Conservation (phyloP, 1,140 invertebrate genomes). For the Habropoda laboriosa region DNA sequence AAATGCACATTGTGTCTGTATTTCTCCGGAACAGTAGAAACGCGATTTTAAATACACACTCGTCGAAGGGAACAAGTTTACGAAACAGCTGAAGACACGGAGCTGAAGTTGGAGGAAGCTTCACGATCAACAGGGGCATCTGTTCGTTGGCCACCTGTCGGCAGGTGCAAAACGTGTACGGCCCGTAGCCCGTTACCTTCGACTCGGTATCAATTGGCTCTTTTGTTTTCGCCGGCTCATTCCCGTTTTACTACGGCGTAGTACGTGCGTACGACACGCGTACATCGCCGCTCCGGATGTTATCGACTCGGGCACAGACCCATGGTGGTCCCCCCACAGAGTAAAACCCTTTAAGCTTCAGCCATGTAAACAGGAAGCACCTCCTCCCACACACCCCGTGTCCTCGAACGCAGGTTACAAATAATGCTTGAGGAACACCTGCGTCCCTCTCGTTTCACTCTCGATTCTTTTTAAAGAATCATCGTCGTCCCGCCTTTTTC, state of each 20-base stretch:
- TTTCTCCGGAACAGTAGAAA: background rate
- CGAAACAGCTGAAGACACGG: background rate
- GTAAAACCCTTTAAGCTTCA: conserved; percentile 54
- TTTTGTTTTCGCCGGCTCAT: conserved; percentile 68
- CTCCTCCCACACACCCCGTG: background rate
- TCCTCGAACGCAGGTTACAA: conserved; percentile 14
- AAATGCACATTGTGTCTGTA: no score
- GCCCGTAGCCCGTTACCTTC: conserved; percentile 53
- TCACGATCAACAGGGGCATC: conserved; percentile 59
- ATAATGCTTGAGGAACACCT: conserved; percentile 35
- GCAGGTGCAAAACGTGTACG: conserved; percentile 71
- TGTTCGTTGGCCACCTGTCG: conserved; percentile 75
- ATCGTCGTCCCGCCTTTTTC: background rate
- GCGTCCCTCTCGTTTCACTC: background rate
- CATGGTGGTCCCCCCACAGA: conserved; percentile 7
- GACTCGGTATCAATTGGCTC: conserved; percentile 71
- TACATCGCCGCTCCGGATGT: conserved; percentile 60
- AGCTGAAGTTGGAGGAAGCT: conserved; percentile 16
- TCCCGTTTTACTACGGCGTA: conserved; percentile 72
- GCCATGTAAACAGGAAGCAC: conserved; percentile 60
- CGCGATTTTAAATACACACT: background rate
- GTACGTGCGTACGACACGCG: conserved; percentile 47
- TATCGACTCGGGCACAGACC: conserved; percentile 39
- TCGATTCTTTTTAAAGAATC: conserved; percentile 10
- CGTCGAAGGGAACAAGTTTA: background rate